Base-by-base conservation (phyloP, 2,797 vertebrate genomes). In the Liasis olivaceus region DNA sequence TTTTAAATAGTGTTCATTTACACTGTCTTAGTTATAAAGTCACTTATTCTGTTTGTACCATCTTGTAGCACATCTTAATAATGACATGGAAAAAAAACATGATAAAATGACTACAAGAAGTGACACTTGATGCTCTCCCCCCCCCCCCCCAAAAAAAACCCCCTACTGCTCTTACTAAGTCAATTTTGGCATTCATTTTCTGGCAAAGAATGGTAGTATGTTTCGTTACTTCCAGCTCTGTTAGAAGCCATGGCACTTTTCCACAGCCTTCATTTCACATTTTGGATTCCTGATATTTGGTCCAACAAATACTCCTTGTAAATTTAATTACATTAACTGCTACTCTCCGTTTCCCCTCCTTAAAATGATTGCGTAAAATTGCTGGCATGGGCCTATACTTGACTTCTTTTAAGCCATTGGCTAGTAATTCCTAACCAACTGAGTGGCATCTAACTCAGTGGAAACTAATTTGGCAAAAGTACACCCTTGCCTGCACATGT, bases 271-370 rank as follows among this genome's bases (percentile, higher is more conserved):
- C 72, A 81, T 81, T 81, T n/a, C 92, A 93, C 59, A 60, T 47
- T 31, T 60, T 89, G 63, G 59, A 51, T 60, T 64, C 36, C 9
- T 87, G 90, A 17, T 72, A 54, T 93, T 94, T 89, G 93, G 77
- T 60, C 56, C 89, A 54, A 24, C 24, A 14, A 84, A 54, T 86
- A 90, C 47, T 62, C 58, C 6, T 89, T 54, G 2, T 90, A 89
- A 77, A 88, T 87, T 64, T 26, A n/a, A n/a, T 89, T 92, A 22
- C 77, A 13, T 26, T 54, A 90, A 87, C 60, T 93, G n/a, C 20
- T 88, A 91, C 92, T 93, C 28, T 92, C 9, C 54, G 54, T 56
- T 90, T 92, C 72, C 72, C 59, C 56, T 47, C 42, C 86, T 92
- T 90, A 88, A 60, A 94, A 62, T 28, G 87, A 15, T 81, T 56